Base-by-base conservation (phyloP, 1,140 invertebrate genomes). In the Carcinoscorpius rotundicauda region DNA sequence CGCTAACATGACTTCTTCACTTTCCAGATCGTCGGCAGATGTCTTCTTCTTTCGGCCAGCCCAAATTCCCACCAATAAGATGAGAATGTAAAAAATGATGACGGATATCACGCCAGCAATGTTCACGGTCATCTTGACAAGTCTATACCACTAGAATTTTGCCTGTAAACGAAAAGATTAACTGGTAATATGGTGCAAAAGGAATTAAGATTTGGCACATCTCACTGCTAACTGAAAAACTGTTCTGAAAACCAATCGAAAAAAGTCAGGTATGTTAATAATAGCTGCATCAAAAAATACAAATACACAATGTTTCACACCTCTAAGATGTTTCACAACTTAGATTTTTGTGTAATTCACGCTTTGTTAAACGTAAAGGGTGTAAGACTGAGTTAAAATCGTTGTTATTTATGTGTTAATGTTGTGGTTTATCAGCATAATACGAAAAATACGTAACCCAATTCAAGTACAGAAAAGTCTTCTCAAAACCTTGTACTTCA, bases 1-100 rank as follows among this genome's bases (percentile, higher is more conserved):
- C 0, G 95, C 95, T 71, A 98, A 77, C 93, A 98, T 97, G 10
- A 98, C 92, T 76, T 97, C 93, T 78, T 97, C 93, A 49, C 79
- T 81, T 74, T 95, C 76, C 4, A 71, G 66, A 6, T 75, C 71
- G 71, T 76, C 73, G 9, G 66, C 88, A 49, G 87, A 88, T 74
- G 91, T 86, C 60, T 87, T 87, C 4, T 83, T 77, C 78, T 97
- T 97, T 70, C 90, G 82, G 48, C 86, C 92, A 4, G 93, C 94
- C 92, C 93, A 97, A 75, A 97, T 92, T 71, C 94, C 94, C 67
- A 97, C 93, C 6, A 81, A 84, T 68, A 98, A 78, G 73, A 98
- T 97, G 48, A 96, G 78, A 63, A 94, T 76, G 81, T 98, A 98
- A 79, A 98, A 98, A 66, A 97, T 78, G 67, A 94, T 82, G 73